Percentiles rank a stretch among this genome's conserved stretches.
Evolutionary conservation across 2,888 invertebrate genomes (phyloP).

Genomic region (Aspidiotus destructor): DNA sequence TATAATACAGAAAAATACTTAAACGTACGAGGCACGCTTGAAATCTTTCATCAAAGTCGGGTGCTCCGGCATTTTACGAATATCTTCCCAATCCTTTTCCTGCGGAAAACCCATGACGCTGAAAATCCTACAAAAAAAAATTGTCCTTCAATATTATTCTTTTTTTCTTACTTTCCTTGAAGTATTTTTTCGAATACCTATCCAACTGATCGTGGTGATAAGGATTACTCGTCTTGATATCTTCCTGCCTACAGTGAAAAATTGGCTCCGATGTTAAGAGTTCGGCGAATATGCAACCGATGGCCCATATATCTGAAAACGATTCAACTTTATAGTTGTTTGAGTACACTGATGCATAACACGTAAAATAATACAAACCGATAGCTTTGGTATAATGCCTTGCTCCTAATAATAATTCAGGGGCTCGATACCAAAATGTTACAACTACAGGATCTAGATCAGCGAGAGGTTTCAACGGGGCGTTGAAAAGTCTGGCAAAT

Average conservation of each 20-base stretch:
- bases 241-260: constrained; percentile 98
- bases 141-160: neutral
- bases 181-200: constrained; percentile 42
- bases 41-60: constrained; percentile 90
- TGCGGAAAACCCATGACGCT: constrained; percentile 98
- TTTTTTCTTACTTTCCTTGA: neutral
- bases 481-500: constrained; percentile 93
- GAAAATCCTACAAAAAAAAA: constrained; percentile 63
- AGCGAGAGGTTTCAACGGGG: constrained; percentile 91
- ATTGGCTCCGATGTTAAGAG: constrained; percentile 96
- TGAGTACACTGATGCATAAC: too few species aligned
- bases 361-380: constrained; percentile 47
- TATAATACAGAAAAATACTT: constrained; percentile 50
- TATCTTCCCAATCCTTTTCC: constrained; percentile 97
- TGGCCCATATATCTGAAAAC: constrained; percentile 87
- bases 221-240: constrained; percentile 97
- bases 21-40: constrained; percentile 55
- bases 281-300: constrained; percentile 98
- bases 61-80: constrained; percentile 98
- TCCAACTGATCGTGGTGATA: constrained; percentile 98
- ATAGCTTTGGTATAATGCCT: constrained; percentile 97
- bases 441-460: constrained; percentile 99
- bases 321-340: too few species aligned
- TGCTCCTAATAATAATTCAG: constrained; percentile 85
- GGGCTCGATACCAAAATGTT: constrained; percentile 99